phyloP scores from a whole-genome alignment of 2,113 vertebrate species.

The Myocastor coypus region DNA sequence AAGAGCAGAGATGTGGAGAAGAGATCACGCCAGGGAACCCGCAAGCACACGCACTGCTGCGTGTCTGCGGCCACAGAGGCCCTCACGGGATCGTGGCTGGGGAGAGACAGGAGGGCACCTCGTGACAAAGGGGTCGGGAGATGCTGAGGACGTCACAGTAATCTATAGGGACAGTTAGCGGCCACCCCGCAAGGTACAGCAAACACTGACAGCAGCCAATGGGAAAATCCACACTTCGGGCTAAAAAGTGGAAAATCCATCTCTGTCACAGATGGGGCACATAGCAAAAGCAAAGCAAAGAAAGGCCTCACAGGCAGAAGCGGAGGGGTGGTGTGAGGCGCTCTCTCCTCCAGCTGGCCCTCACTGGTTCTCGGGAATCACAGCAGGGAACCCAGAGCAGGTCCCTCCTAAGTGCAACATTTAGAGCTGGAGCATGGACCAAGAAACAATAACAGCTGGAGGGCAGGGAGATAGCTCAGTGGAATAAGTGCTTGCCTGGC shows the following conservation, averaged over 20 bases:
- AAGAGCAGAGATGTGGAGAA: not conserved
- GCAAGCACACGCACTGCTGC: not conserved
- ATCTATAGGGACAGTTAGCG: fast-evolving
- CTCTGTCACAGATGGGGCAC: not conserved
- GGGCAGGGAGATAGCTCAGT: too few relatives aligned
- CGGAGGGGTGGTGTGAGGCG: fast-evolving
- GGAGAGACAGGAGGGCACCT: not conserved
- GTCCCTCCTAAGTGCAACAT: fast-evolving
- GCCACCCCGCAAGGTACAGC: fast-evolving
- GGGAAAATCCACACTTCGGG: fast-evolving
- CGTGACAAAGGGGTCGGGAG: fast-evolving
- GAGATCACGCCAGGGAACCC: not conserved
- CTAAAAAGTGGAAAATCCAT: not conserved
- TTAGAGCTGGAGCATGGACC: fast-evolving
- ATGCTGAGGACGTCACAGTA: not conserved
- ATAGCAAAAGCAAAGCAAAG: not conserved
- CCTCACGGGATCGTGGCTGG: not conserved
- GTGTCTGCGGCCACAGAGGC: fast-evolving
- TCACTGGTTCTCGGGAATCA: fast-evolving
- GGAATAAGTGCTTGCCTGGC: too few relatives aligned
- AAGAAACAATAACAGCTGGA: too few relatives aligned
- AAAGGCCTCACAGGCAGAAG: too few relatives aligned
- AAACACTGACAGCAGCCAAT: not conserved
- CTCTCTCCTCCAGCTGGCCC: fast-evolving
- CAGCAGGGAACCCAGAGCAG: fast-evolving